These are phyloP conservation scores for Drosophila meridiana DNA, from an alignment of 2,888 invertebrate species.

Conservation along the genomic window DNA sequence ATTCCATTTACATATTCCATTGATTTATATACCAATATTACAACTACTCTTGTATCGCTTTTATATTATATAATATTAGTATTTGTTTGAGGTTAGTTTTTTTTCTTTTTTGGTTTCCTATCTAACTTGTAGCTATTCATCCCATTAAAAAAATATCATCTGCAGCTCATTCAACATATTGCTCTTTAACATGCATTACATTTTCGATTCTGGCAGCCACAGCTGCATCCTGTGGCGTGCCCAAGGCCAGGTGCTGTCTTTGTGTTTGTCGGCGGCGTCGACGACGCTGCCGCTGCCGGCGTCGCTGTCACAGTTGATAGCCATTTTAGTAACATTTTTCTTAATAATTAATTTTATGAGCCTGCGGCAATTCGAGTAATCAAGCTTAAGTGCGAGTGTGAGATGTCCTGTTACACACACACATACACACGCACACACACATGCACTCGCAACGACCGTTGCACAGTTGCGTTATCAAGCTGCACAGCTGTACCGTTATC, in stretches of 20 bases:
- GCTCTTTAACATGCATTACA: conserved; percentile 6
- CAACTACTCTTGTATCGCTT: background rate
- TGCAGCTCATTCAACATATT: conserved; percentile 7
- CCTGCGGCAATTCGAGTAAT: conserved; percentile 62
- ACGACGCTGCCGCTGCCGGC: conserved; percentile 10
- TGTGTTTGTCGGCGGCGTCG: conserved; percentile 16
- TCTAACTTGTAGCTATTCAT: background rate
- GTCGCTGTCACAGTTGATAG: conserved; percentile 38
- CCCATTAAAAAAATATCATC: conserved; percentile 1
- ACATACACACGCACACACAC: conserved; percentile 8
- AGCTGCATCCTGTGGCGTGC: conserved; percentile 42
- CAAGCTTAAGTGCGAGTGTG: conserved; percentile 35
- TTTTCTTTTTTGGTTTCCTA: too few relatives aligned
- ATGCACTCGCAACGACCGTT: conserved; percentile 15
- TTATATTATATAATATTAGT: background rate
- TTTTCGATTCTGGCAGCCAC: conserved; percentile 21
- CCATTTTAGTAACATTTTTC: conserved; percentile 52
- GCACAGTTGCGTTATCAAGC: conserved; percentile 63
- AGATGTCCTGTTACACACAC: conserved; percentile 15
- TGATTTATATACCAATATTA: background rate
- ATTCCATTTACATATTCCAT: too few relatives aligned
- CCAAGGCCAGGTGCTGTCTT: conserved; percentile 48
- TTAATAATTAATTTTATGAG: conserved; percentile 70
- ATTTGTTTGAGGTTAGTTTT: background rate
- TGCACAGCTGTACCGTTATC: conserved; percentile 75